Percentiles rank a stretch among this genome's conserved stretches.
These are phyloP conservation scores for Agriopis leucophaearia DNA, from an alignment of 2,888 invertebrate species.

Conservation along the genomic window DNA sequence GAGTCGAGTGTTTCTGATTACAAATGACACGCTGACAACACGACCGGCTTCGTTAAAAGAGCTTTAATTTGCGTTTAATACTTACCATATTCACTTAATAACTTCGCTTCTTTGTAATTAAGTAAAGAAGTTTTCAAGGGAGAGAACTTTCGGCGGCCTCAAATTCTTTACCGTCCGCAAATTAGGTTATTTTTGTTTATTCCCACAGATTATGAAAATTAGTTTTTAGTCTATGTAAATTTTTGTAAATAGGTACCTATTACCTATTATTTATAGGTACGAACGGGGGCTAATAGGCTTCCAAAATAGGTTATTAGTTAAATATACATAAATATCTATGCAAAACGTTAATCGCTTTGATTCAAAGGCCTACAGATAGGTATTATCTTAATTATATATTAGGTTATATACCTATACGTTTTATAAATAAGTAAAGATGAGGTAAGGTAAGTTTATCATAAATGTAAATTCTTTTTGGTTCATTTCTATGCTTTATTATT, in stretches of 20 bases:
- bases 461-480: too few species aligned
- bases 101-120: slow-evolving; percentile 28
- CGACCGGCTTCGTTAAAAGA: slow-evolving; percentile 29
- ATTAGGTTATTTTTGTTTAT: slow-evolving; percentile 6
- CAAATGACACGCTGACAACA: slow-evolving; percentile 39
- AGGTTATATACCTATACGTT: too few species aligned
- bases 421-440: too few species aligned
- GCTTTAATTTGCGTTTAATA: slow-evolving; percentile 25
- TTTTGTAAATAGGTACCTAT: background rate
- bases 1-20: slow-evolving; percentile 44
- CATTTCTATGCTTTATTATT: too few species aligned
- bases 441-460: too few species aligned
- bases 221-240: background rate
- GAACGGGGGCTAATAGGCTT: too few species aligned
- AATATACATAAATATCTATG: too few species aligned
- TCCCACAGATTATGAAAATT: slow-evolving; percentile 14
- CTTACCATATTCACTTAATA: slow-evolving; percentile 36
- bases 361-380: too few species aligned
- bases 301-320: background rate
- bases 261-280: too few species aligned
- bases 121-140: slow-evolving; percentile 19
- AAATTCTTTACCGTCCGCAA: slow-evolving; percentile 22
- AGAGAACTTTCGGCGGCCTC: slow-evolving; percentile 15
- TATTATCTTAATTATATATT: too few species aligned
- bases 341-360: too few species aligned